A percentile compares a stretch with the other conserved stretches of the same genome.
Evolutionary conservation across 37 sponge, comb jelly and placozoan genomes (phyloP).

Genomic region (Aphrocallistes beatrix): DNA sequence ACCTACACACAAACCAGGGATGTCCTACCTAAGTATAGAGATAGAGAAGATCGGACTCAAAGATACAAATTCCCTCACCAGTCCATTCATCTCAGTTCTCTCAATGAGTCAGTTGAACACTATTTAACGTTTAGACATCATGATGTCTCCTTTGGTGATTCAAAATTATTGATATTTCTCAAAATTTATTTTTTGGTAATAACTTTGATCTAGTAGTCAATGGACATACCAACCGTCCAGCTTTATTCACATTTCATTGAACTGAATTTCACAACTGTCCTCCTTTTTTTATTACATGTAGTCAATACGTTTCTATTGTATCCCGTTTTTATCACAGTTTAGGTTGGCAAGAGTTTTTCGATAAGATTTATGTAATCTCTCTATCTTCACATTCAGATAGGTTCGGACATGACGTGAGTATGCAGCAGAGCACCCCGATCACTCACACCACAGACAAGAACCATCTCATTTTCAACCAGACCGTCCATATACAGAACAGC

Average conservation of each 20-base stretch:
- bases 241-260: not conserved
- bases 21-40: conserved; percentile 41
- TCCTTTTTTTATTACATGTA: no score
- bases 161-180: no score
- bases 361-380: not conserved
- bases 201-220: no score
- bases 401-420: not conserved
- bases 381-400: not conserved
- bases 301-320: no score
- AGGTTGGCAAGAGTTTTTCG: no score
- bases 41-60: conserved; percentile 64
- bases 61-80: conserved; percentile 35
- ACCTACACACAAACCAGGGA: conserved; percentile 17
- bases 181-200: no score
- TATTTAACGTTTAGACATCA: no score
- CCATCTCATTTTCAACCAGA: conserved; percentile 10
- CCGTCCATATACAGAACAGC: conserved; percentile 15
- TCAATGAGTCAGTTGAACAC: no score
- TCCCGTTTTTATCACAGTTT: no score
- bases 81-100: conserved; percentile 48
- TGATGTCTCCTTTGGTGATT: no score
- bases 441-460: conserved; percentile 22
- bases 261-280: no score
- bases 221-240: not conserved
- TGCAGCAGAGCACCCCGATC: conserved; percentile 12